Percentiles rank a stretch among this genome's conserved stretches.
These are phyloP conservation scores for Spinus pinus DNA, from an alignment of 2,797 vertebrate genomes.

Conservation along the genomic window DNA sequence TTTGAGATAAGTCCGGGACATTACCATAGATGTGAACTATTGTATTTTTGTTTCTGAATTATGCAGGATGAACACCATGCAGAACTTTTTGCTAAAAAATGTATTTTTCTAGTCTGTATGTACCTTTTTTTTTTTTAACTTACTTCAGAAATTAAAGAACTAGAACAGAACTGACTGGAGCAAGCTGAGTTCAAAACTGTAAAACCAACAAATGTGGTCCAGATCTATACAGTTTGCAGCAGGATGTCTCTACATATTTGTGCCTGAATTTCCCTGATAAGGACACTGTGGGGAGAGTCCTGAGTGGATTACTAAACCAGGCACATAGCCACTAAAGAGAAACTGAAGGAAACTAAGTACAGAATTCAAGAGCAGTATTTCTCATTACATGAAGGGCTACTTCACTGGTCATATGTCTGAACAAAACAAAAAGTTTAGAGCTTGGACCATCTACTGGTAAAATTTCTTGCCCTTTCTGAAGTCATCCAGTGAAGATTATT, in stretches of 20 bases:
- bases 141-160: not conserved
- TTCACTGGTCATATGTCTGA: not conserved
- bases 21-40: not conserved
- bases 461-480: conserved; percentile 1
- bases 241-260: not conserved
- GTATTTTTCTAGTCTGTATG: not conserved
- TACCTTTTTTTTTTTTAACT: not conserved
- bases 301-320: not conserved
- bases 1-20: not conserved
- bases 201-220: not conserved
- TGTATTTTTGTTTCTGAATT: not conserved
- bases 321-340: not conserved
- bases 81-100: not conserved
- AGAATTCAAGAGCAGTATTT: not conserved
- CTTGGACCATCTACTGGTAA: not conserved
- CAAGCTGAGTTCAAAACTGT: not conserved
- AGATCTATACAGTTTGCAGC: not conserved
- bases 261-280: not conserved
- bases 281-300: not conserved
- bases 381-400: not conserved
- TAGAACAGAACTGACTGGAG: not conserved
- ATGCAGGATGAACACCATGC: not conserved
- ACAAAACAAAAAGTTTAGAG: not conserved
- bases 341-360: not conserved
- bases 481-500: not conserved